Evolutionary conservation across 2,888 invertebrate species (phyloP), one percentile per base, ranked within the genome.

Genomic region (Cerceris rybyensis): DNA sequence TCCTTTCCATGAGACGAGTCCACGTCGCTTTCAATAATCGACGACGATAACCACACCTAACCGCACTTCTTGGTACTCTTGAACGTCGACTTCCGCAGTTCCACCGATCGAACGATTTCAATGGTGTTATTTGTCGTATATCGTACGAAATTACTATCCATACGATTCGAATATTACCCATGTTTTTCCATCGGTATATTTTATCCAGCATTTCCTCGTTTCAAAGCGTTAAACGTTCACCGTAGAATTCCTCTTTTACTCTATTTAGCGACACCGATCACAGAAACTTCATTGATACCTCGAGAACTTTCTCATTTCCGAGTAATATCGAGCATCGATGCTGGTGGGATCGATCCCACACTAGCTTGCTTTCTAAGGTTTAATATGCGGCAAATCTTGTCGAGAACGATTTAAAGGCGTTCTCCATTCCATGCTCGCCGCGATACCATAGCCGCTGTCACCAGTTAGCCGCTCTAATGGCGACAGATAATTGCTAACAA

Each of bases 301-400:
- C 28, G 28, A 28, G 28, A 28, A 28, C 1, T 28, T 28, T 28
- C 28, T 28, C 28, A 28, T 28, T 28, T 2, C 28, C 28, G 28
- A 28, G 28, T 4, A 28, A 28, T 28, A 28, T 28, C 28, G 2
- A 28, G 28, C 28, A 28, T 28, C 28, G n/a, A n/a, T n/a, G n/a
- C n/a, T n/a, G n/a, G n/a, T n/a, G n/a, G n/a, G n/a, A n/a, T 41
- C 70, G 71, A 63, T 71, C 70, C 64, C 61, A 67, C 70, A 63
- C 64, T 59, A 42, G 61, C 55, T 73, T 76, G 83, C 88, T 89
- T 87, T 89, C 89, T 85, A 89, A 63, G 86, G 88, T 87, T 89
- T 87, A 88, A 89, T 88, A 87, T 83, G 87, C 87, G 82, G 79
- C 77, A 69, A 81, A 70, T 75, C 66, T 46, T 75, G 74, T 80